Percentiles rank a stretch among this genome's conserved stretches.
phyloP scores from a whole-genome alignment of 30 jellyfish, hydroid and myxozoan species.

The Cassiopea xamachana region DNA sequence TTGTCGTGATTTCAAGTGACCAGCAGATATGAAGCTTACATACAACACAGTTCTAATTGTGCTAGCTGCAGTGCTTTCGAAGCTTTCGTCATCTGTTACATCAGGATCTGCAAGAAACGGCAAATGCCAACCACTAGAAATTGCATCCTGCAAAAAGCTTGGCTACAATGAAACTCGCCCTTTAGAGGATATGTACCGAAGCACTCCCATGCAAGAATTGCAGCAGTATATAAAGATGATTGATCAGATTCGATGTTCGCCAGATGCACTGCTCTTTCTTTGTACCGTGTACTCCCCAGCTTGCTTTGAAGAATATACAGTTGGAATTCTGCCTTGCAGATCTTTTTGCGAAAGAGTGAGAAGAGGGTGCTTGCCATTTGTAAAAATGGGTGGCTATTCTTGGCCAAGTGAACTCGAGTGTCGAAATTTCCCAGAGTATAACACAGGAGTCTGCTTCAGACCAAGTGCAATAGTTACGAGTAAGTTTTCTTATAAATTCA shows the following conservation, averaged over 20 bases:
- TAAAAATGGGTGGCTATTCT: conserved; percentile 59
- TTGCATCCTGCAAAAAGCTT: conserved; percentile 81
- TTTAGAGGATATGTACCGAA: conserved; percentile 64
- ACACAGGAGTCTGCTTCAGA: conserved; percentile 88
- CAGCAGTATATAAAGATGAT: conserved; percentile 64
- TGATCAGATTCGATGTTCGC: conserved; percentile 76
- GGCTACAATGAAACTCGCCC: conserved; percentile 89
- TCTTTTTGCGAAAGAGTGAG: conserved; percentile 88
- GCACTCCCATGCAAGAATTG: conserved; percentile 72
- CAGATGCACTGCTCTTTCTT: conserved; percentile 75
- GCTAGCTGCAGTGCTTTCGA: neutral
- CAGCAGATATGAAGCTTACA: neutral
- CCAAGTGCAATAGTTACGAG: conserved; percentile 92
- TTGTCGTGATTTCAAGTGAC: neutral
- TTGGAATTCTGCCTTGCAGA: conserved; percentile 87
- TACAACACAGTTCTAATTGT: neutral
- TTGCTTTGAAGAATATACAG: conserved; percentile 79
- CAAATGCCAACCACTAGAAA: conserved; percentile 79
- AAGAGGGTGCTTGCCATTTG: conserved; percentile 69
- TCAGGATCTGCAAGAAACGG: neutral
- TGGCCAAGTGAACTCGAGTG: conserved; percentile 97
- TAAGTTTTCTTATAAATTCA: neutral
- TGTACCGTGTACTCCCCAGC: conserved; percentile 94
- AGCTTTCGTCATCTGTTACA: neutral
- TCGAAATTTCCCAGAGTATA: conserved; percentile 83